Conservation (phyloP, 1,140 invertebrate genomes). For the Drosophila ananassae region DNA sequence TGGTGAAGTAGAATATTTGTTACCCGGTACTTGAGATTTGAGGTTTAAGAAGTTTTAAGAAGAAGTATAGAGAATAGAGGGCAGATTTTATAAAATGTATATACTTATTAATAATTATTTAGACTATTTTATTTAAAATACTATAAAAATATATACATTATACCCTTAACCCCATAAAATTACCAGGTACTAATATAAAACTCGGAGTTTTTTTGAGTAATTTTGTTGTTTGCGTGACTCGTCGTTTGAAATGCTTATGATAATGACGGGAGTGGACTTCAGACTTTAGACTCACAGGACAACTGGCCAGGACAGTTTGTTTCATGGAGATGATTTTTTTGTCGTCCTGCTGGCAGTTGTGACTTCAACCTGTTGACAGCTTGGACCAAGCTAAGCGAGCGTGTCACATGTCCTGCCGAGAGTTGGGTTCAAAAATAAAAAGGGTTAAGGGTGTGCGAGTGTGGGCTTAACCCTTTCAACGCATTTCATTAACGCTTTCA, state of each 20-base stretch:
- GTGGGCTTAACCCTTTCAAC: conserved; percentile 65
- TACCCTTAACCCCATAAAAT: not conserved
- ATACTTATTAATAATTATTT: too few relatives aligned
- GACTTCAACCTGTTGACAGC: conserved; percentile 68
- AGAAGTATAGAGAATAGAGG: too few relatives aligned
- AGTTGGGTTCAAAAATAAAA: not conserved
- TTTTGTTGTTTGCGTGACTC: conserved; percentile 46
- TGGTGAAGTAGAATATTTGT: not conserved
- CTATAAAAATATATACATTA: too few relatives aligned
- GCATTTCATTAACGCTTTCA: conserved; percentile 71
- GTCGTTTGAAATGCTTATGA: conserved; percentile 66
- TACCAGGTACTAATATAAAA: conserved; percentile 1
- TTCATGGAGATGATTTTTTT: not conserved
- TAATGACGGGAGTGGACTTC: conserved; percentile 19
- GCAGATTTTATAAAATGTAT: too few relatives aligned
- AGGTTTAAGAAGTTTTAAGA: too few relatives aligned
- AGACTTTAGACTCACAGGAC: not conserved
- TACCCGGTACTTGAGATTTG: not conserved
- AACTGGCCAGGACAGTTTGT: conserved; percentile 11
- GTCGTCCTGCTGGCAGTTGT: not conserved
- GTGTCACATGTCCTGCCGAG: conserved; percentile 56
- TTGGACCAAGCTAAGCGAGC: conserved; percentile 41
- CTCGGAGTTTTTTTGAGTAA: conserved; percentile 2
- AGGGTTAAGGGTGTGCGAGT: not conserved
- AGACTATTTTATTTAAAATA: too few relatives aligned